Conservation (phyloP, 2,797 vertebrate species). For the Schizopygopsis malacanthus region DNA sequence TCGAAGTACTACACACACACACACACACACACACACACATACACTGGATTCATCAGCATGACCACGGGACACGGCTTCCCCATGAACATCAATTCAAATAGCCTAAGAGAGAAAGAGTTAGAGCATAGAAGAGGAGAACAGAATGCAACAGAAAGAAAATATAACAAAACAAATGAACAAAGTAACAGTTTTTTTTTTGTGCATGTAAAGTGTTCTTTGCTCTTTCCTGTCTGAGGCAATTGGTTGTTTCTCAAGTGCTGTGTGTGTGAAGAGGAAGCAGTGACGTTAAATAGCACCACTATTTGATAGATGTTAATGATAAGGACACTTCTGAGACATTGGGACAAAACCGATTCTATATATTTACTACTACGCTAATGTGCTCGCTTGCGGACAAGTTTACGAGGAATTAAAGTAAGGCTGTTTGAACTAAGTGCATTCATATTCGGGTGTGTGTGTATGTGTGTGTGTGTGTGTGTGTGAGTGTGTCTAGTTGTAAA, state of each 20-base stretch:
- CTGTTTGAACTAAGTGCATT: background rate
- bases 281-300: background rate
- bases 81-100: background rate
- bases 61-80: background rate
- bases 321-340: background rate
- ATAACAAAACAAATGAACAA: background rate
- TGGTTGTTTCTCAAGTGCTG: slow-evolving; percentile 2
- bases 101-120: background rate
- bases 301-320: background rate
- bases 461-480: background rate
- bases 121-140: background rate
- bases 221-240: slow-evolving; percentile 41
- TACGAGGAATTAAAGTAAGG: background rate
- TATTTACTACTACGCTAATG: too few species aligned
- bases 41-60: background rate
- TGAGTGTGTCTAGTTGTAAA: background rate
- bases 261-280: background rate
- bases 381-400: background rate
- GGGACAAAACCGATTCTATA: background rate
- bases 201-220: background rate
- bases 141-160: background rate
- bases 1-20: too few species aligned
- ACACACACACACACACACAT: too few species aligned
- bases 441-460: background rate
- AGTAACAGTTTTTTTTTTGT: background rate